These are phyloP conservation scores for Meiosimyza platycephala DNA, from an alignment of 2,888 invertebrate species.

Conservation along the genomic window DNA sequence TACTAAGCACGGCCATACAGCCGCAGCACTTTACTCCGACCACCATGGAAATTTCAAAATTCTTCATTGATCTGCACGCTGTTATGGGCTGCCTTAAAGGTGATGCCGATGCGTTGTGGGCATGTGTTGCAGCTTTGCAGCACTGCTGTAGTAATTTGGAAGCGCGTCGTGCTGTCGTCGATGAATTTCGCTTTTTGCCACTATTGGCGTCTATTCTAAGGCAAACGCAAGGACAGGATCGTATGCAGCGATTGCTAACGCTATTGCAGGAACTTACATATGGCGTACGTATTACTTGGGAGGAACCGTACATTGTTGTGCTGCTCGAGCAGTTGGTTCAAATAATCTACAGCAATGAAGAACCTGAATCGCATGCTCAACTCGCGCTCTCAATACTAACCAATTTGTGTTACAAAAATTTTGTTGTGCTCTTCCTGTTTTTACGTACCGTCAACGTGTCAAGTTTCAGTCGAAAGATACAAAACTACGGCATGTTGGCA, in stretches of 20 bases:
- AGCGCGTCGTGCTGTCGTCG: slow-evolving; percentile 57
- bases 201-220: slow-evolving; percentile 57
- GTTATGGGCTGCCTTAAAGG: slow-evolving; percentile 56
- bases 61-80: slow-evolving; percentile 62
- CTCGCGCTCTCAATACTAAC: slow-evolving; percentile 78
- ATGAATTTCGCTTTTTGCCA: slow-evolving; percentile 63
- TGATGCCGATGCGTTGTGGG: slow-evolving; percentile 60
- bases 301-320: slow-evolving; percentile 78
- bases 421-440: slow-evolving; percentile 79
- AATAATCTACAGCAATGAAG: slow-evolving; percentile 70
- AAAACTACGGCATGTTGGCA: slow-evolving; percentile 61
- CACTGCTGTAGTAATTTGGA: slow-evolving; percentile 61
- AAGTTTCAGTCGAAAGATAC: slow-evolving; percentile 60
- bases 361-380: slow-evolving; percentile 52
- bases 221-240: slow-evolving; percentile 55
- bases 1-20: slow-evolving; percentile 45
- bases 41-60: slow-evolving; percentile 59
- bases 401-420: slow-evolving; percentile 83
- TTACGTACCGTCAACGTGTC: slow-evolving; percentile 75
- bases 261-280: slow-evolving; percentile 77
- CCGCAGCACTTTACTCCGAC: slow-evolving; percentile 53
- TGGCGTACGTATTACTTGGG: slow-evolving; percentile 83
- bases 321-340: slow-evolving; percentile 76
- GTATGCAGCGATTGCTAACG: slow-evolving; percentile 54
- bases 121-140: slow-evolving; percentile 59